Conservation (phyloP, 2,797 vertebrate species). For the Cirrhinus mrigala region DNA sequence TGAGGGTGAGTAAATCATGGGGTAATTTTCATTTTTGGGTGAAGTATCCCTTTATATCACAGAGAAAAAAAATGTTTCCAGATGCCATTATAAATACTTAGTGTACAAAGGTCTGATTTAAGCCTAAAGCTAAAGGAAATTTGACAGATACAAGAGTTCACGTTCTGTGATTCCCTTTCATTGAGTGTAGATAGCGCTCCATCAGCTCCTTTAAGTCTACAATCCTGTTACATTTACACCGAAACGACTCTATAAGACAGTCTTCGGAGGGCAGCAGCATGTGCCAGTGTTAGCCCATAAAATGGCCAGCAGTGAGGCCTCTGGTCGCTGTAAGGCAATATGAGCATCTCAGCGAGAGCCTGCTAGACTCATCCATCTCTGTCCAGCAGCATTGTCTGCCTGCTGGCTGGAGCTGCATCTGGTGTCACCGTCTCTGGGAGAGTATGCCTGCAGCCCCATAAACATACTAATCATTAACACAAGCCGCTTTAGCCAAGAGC, state of each 20-base stretch:
- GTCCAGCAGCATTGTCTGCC: slow-evolving; percentile 52
- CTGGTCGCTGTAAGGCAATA: slow-evolving; percentile 24
- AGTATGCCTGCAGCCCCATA: slow-evolving; percentile 43
- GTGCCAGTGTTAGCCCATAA: slow-evolving; percentile 33
- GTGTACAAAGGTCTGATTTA: not conserved
- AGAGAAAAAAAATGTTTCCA: not conserved
- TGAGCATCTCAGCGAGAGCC: slow-evolving; percentile 41
- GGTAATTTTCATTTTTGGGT: too few species aligned
- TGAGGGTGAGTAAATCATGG: too few species aligned
- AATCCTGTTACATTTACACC: not conserved
- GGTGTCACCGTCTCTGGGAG: slow-evolving; percentile 44
- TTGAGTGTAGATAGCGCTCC: not conserved
- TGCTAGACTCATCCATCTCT: slow-evolving; percentile 56
- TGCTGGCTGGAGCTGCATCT: slow-evolving; percentile 40
- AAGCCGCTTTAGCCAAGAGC: slow-evolving; percentile 41
- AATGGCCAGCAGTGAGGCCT: slow-evolving; percentile 21
- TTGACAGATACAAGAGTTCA: too few species aligned
- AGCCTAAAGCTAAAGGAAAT: not conserved
- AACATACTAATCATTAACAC: slow-evolving; percentile 58
- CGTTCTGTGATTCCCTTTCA: too few species aligned
- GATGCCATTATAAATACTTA: not conserved
- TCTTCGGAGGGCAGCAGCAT: not conserved
- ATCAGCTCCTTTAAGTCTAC: not conserved
- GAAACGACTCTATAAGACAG: not conserved
- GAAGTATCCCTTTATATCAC: too few species aligned